These are phyloP conservation scores for Parambassis ranga DNA, from an alignment of 2,797 vertebrate species.

Conservation along the genomic window DNA sequence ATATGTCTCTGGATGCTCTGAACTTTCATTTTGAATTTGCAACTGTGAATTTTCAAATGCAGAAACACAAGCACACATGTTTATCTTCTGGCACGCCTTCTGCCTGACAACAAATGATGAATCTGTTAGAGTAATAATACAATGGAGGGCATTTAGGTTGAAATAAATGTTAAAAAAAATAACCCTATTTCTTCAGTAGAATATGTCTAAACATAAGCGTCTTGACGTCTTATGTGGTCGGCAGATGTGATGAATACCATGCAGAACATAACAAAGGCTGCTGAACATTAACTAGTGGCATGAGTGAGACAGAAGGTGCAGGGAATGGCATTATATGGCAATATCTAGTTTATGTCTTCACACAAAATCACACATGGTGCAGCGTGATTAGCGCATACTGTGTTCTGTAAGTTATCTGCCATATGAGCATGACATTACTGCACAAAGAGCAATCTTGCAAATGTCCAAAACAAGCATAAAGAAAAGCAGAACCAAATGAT, in stretches of 20 bases:
- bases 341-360: conserved; percentile 4
- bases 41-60: conserved; percentile 14
- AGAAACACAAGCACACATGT: not conserved
- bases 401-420: not conserved
- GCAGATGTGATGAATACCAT: conserved; percentile 56
- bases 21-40: not conserved
- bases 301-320: not conserved
- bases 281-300: conserved; percentile 75
- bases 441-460: not conserved
- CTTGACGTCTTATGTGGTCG: conserved; percentile 60
- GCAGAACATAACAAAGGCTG: conserved; percentile 61
- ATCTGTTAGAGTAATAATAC: too few species aligned
- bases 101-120: too few species aligned
- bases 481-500: too few species aligned
- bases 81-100: too few species aligned
- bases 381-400: not conserved
- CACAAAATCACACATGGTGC: not conserved
- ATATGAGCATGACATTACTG: not conserved
- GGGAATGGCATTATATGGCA: not conserved
- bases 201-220: too few species aligned
- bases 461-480: not conserved
- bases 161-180: too few species aligned
- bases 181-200: too few species aligned
- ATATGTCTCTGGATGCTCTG: not conserved
- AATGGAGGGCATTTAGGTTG: too few species aligned